Conservation (phyloP, 2,888 invertebrate genomes). For the Tetropium fuscum region DNA sequence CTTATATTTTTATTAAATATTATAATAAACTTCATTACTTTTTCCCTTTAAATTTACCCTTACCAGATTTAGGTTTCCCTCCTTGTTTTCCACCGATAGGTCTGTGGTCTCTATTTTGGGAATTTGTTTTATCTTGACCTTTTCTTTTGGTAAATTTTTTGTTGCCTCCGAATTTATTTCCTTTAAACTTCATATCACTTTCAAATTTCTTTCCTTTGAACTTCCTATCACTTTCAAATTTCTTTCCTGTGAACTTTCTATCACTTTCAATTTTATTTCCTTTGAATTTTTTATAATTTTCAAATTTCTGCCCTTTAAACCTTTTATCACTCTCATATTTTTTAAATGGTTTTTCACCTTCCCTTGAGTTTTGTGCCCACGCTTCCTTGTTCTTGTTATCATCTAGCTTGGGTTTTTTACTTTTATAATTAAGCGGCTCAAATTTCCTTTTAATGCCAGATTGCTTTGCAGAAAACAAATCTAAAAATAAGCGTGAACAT, state of each 20-base stretch:
- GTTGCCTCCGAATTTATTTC: conserved; percentile 15
- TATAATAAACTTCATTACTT: conserved; percentile 27
- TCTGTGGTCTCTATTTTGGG: conserved; percentile 54
- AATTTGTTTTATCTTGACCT: conserved; percentile 54
- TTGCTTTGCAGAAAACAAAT: conserved; percentile 49
- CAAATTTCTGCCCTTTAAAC: conserved; percentile 25
- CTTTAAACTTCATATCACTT: conserved; percentile 17
- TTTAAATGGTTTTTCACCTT: conserved; percentile 14
- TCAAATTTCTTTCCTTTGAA: conserved; percentile 25
- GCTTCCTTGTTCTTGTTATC: conserved; percentile 2
- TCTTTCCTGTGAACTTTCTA: conserved; percentile 19
- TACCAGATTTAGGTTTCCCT: conserved; percentile 4
- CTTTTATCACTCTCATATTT: conserved; percentile 20
- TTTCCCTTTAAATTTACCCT: conserved; percentile 24
- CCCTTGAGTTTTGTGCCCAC: background rate
- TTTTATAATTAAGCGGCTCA: conserved; percentile 44
- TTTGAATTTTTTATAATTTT: conserved; percentile 19
- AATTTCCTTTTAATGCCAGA: conserved; percentile 42
- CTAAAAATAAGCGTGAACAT: conserved; percentile 39
- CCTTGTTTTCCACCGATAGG: conserved; percentile 54
- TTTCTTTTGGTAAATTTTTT: conserved; percentile 31
- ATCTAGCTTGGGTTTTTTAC: conserved; percentile 51
- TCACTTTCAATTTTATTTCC: conserved; percentile 17
- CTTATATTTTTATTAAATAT: conserved; percentile 5
- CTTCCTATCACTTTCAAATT: conserved; percentile 13